Percentiles rank a stretch among this genome's conserved stretches.
Evolutionary conservation across 2,113 vertebrate genomes (phyloP).

Genomic region (Sterrhoptilus dennistouni): DNA sequence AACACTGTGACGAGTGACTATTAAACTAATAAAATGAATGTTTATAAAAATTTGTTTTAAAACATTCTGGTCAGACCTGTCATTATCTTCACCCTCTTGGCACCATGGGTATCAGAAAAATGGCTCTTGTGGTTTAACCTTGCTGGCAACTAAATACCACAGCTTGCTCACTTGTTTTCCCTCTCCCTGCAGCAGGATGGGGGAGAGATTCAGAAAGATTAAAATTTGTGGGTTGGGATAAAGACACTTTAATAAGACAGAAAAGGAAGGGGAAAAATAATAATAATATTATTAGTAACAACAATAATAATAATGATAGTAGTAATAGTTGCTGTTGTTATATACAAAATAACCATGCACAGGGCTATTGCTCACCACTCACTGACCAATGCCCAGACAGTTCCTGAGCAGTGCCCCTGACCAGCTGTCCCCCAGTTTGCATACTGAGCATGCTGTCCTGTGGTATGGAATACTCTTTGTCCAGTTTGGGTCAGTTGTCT

Average conservation of each 20-base stretch:
- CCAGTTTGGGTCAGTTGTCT: neutral
- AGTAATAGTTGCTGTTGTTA: neutral
- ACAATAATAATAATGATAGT: fast-evolving
- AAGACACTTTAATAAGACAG: neutral
- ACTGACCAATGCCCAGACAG: neutral
- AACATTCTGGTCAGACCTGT: neutral
- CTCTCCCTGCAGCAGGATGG: neutral
- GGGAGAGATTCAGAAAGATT: neutral
- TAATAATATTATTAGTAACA: fast-evolving
- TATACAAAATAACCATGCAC: neutral
- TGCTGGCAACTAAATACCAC: neutral
- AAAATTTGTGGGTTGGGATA: neutral
- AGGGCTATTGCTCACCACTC: neutral
- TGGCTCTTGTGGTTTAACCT: neutral
- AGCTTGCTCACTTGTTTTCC: neutral
- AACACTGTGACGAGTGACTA: neutral
- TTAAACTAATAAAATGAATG: neutral
- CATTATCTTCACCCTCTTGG: neutral
- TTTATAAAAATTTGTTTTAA: neutral
- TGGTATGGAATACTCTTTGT: neutral
- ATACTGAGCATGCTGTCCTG: neutral
- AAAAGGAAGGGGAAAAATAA: neutral
- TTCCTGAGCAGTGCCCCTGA: neutral
- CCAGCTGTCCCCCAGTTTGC: neutral
- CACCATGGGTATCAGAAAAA: neutral